Evolutionary conservation across 2,113 vertebrate genomes (phyloP).

Genomic region (Chunga burmeisteri): DNA sequence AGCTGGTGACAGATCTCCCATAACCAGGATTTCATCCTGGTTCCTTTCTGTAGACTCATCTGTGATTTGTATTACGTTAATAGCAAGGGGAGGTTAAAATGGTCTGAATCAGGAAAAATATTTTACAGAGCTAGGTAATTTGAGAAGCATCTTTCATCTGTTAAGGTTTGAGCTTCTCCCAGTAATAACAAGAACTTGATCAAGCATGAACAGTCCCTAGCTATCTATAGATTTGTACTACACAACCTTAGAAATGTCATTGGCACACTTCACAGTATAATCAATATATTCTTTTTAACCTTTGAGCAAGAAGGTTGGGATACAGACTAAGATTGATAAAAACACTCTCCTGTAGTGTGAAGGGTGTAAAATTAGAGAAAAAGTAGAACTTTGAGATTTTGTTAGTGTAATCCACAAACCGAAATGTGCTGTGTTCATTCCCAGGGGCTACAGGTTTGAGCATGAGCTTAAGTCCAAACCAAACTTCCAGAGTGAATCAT

Average conservation of each 20-base stretch:
- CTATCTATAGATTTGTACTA: conserved; percentile 73
- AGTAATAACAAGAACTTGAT: conserved; percentile 68
- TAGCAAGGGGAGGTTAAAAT: conserved; percentile 24
- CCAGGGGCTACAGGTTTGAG: neutral
- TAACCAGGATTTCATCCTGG: conserved; percentile 2
- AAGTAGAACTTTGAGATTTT: neutral
- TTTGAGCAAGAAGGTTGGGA: conserved; percentile 60
- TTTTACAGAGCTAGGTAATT: conserved; percentile 45
- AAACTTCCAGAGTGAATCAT: neutral
- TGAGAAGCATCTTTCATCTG: conserved; percentile 55
- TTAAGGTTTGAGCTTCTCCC: conserved; percentile 56
- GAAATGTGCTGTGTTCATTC: neutral
- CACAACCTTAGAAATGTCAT: conserved; percentile 71
- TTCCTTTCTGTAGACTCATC: neutral
- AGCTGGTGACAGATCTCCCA: conserved; percentile 27
- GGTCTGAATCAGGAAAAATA: conserved; percentile 50
- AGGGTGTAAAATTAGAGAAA: conserved; percentile 24
- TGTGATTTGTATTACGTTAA: conserved; percentile 40
- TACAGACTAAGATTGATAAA: conserved; percentile 66
- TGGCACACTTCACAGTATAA: conserved; percentile 68
- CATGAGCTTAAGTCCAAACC: rapidly evolving
- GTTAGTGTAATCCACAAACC: neutral
- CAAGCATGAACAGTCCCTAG: conserved; percentile 67
- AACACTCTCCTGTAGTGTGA: conserved; percentile 40
- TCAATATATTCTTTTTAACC: conserved; percentile 74